Evolutionary conservation across 2,113 vertebrate genomes (phyloP), one percentile per base, ranked within the genome.

Genomic region (Cepphus grylle): DNA sequence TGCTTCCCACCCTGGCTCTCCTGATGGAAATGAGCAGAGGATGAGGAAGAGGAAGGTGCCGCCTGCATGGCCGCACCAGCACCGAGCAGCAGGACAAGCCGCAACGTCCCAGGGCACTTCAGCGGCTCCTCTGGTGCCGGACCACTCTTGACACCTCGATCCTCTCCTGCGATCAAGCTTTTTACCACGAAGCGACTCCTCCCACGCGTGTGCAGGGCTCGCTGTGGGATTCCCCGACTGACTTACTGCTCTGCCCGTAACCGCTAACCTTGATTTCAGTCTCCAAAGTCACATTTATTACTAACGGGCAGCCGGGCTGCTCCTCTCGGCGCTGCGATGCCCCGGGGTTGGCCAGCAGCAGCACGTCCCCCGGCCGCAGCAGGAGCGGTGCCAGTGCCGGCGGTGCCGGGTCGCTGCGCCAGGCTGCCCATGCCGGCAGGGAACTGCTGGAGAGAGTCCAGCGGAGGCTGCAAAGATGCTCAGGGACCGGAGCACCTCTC

Each of bases 331-430:
- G 1, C 63, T 0, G 13, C 7, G 8, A 20, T 34, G 56, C 70
- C 45, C 43, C 2, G 36, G 38, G 38, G 26, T 14, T 29, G 29
- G 26, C 38, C 26, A 63, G 61, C 61, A 12, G 61, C 26, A 19
- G 61, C 17, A 19, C 26, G 18, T 18, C 27, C 62, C 29, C 20
- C 19, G 8, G 63, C 29, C 9, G 19, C 42, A 19, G 30, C 21
- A 36, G 56, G 10, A 38, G 34, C 0, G 5, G 20, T 71, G 65
- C 80, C 82, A 69, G 49, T 20, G 3, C n/a, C 19, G 1, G 1
- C 1, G 0, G 13, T n/a, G 40, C 34, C 11, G 2, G 70, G 12
- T 25, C 42, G 21, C 78, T 1, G 0, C 43, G 70, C 56, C 81
- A 70, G 40, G 49, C 65, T 42, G 18, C 13, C 30, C 0, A 2